Base-by-base conservation (phyloP, 2,797 vertebrate genomes). In the Enteromius radiatus region DNA sequence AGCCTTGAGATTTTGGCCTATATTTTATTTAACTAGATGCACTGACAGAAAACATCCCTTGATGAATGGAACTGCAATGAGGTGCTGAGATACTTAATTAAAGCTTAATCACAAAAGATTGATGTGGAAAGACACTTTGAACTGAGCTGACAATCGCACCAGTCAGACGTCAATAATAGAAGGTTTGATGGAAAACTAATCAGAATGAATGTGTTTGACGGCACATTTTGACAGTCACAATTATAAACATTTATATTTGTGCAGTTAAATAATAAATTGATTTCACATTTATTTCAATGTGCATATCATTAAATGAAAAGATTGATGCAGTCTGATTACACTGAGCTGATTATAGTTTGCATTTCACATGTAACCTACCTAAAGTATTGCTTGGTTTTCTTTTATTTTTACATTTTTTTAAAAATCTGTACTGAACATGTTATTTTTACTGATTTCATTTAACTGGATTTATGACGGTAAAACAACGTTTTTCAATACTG, bases 241-340 rank as follows among this genome's bases (percentile, higher is more conserved):
- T 73, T 74, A 75, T n/a, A 75, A 59, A 41, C 14, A 2, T 54
- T 74, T n/a, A 33, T 36, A 74, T n/a, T 59, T 75, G 26, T 75
- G n/a, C 52, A 75, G 10, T 75, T 17, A 75, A 74, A 7, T 23
- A 38, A 23, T 26, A 56, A 1, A 38, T 10, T 15, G 12, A 56
- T 75, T 17, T 74, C 21, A 4, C 23, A 74, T 49, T 4, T 74
- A 12, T 38, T 14, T 15, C 54, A 74, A 54, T 7, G 14, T 26
- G 33, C n/a, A 17, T 33, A 36, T 11, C 1, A 6, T 33, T 8
- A 9, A 21, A 54, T 54, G 6, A 36, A 74, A 73, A 74, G 43
- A 45, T 33, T 31, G 26, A 33, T 49, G 17, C 26, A 33, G 12
- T 52, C 19, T n/a, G 15, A 52, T 33, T 14, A 8, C 0, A 31